Evolutionary conservation across 1,140 invertebrate genomes (phyloP).

Genomic region (Cydia pomonella): DNA sequence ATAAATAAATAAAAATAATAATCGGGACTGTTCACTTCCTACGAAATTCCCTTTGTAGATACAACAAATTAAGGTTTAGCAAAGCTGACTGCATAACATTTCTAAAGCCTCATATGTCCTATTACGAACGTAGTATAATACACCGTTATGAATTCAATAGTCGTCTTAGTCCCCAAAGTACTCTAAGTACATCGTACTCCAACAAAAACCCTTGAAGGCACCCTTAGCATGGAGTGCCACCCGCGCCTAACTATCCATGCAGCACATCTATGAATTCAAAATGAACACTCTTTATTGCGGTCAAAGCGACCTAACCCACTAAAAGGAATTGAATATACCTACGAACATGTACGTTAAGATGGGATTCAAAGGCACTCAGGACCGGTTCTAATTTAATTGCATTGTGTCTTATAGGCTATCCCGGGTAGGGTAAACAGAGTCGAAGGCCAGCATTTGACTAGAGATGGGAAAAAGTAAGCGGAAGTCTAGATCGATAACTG

Average conservation of each 20-base stretch:
- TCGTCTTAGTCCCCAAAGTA: neutral
- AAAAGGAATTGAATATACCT: constrained; percentile 30
- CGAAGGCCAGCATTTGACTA: constrained; percentile 20
- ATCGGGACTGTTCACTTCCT: too few relatives aligned
- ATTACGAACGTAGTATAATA: neutral
- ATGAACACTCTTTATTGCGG: constrained; percentile 7
- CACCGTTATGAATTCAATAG: neutral
- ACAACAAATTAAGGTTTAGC: too few relatives aligned
- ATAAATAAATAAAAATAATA: too few relatives aligned
- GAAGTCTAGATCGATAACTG: too few relatives aligned
- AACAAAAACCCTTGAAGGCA: neutral
- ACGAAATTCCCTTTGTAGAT: too few relatives aligned
- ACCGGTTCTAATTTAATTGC: constrained; percentile 13
- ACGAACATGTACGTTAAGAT: constrained; percentile 5
- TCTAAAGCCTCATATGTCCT: neutral
- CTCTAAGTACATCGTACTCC: neutral
- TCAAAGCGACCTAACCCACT: constrained; percentile 10
- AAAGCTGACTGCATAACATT: too few relatives aligned
- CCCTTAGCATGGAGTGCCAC: neutral
- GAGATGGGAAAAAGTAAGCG: too few relatives aligned
- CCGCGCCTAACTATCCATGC: neutral
- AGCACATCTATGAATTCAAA: constrained; percentile 1
- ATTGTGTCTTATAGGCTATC: constrained; percentile 26
- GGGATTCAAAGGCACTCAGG: constrained; percentile 23
- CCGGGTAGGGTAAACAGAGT: constrained; percentile 30